These are phyloP conservation scores for Lycaena phlaeas DNA, from an alignment of 2,888 invertebrate genomes.

Conservation along the genomic window DNA sequence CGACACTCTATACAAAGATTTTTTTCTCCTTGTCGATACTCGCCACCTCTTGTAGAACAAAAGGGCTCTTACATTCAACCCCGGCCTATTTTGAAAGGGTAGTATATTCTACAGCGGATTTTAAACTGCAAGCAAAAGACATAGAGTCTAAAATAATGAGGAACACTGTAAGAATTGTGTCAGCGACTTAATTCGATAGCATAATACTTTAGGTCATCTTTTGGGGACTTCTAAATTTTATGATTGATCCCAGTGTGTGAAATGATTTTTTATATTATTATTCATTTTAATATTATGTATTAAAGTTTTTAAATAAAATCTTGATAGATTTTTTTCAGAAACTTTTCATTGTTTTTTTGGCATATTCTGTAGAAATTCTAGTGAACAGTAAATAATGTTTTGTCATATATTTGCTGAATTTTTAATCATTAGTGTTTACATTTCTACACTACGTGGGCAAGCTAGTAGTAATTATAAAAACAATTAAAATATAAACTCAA, in stretches of 20 bases:
- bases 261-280: not conserved
- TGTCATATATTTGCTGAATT: too few relatives aligned
- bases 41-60: constrained; percentile 16
- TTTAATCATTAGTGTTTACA: too few relatives aligned
- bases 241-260: too few relatives aligned
- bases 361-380: too few relatives aligned
- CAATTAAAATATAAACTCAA: too few relatives aligned
- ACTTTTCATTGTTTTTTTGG: too few relatives aligned
- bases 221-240: not conserved
- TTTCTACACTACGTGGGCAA: too few relatives aligned
- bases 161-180: constrained; percentile 13
- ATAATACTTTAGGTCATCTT: constrained; percentile 7
- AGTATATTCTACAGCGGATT: constrained; percentile 5
- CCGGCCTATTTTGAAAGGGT: constrained; percentile 20
- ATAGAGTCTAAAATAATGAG: constrained; percentile 11
- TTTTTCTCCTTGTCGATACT: constrained; percentile 18
- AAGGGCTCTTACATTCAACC: constrained; percentile 18
- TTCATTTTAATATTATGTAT: too few relatives aligned
- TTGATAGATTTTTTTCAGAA: too few relatives aligned
- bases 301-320: too few relatives aligned
- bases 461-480: too few relatives aligned
- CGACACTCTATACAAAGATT: constrained; percentile 20
- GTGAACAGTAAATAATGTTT: too few relatives aligned
- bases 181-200: constrained; percentile 20
- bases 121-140: not conserved